Evolutionary conservation across 2,797 vertebrate genomes (phyloP).

Genomic region (Glossophaga mutica): DNA sequence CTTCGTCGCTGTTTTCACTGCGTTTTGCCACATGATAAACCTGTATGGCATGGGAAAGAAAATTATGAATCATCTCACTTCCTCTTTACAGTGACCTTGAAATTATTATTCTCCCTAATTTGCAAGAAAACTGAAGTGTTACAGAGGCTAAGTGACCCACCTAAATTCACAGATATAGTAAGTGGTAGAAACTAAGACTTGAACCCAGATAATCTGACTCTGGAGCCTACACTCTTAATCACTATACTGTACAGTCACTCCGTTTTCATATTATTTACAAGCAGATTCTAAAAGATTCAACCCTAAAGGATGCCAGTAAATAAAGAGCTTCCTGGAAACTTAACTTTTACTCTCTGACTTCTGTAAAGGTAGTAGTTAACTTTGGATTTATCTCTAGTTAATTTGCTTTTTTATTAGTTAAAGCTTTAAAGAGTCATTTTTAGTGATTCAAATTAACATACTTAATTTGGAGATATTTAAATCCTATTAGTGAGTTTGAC

Average conservation of each 20-base stretch:
- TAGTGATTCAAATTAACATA: background rate
- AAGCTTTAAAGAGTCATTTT: constrained; percentile 33
- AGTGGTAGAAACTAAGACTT: background rate
- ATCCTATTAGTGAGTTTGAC: background rate
- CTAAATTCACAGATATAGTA: background rate
- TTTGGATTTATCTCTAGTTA: constrained; percentile 32
- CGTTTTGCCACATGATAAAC: background rate
- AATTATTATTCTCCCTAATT: constrained; percentile 9
- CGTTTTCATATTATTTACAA: background rate
- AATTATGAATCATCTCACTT: constrained; percentile 19
- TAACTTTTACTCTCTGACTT: background rate
- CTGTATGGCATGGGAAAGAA: background rate
- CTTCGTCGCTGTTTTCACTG: background rate
- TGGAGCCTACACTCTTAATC: background rate
- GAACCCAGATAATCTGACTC: background rate
- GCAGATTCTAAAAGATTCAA: background rate
- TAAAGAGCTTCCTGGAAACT: constrained; percentile 17
- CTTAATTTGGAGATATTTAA: background rate
- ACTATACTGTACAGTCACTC: background rate
- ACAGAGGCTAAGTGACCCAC: background rate
- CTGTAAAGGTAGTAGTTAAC: constrained; percentile 19
- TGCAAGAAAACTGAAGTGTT: constrained; percentile 10
- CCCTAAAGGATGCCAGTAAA: constrained; percentile 6
- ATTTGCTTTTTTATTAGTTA: constrained; percentile 21
- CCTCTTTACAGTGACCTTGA: constrained; percentile 7